Percentiles rank a stretch among this genome's conserved stretches.
phyloP scores from a whole-genome alignment of 1,140 invertebrate genomes.

The Aphis craccivora region DNA sequence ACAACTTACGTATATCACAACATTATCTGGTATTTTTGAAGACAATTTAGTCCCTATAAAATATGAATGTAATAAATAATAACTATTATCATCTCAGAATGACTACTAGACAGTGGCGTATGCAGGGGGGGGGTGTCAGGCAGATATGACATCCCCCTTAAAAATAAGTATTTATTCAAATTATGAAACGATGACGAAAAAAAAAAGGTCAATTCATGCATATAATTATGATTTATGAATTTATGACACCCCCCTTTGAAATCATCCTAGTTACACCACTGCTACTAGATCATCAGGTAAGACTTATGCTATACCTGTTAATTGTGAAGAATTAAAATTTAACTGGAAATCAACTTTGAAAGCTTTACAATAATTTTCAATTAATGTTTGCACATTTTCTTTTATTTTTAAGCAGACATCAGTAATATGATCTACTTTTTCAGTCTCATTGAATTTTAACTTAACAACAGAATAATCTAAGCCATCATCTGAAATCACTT shows the following conservation, averaged over 20 bases:
- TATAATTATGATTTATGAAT: no score
- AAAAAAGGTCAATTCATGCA: no score
- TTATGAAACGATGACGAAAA: no score
- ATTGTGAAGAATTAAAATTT: constrained; percentile 59
- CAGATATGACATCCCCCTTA: no score
- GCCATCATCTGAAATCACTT: constrained; percentile 67
- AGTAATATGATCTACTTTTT: constrained; percentile 66
- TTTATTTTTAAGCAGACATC: constrained; percentile 74
- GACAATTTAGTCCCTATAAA: constrained; percentile 71
- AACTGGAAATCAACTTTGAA: constrained; percentile 85
- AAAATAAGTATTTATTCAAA: no score
- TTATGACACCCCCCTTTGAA: no score
- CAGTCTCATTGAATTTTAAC: constrained; percentile 62
- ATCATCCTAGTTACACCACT: no score
- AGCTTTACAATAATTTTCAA: constrained; percentile 82
- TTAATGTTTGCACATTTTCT: constrained; percentile 76
- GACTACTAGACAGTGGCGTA: no score
- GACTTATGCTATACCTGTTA: constrained; percentile 19
- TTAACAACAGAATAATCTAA: constrained; percentile 70
- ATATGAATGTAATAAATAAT: neutral
- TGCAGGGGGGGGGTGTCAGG: no score
- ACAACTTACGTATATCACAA: constrained; percentile 83
- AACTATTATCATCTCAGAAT: neutral
- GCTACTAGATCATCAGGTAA: neutral
- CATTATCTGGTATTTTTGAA: constrained; percentile 77